phyloP scores from a whole-genome alignment of 1,140 invertebrate genomes.

The Prorops nasuta region DNA sequence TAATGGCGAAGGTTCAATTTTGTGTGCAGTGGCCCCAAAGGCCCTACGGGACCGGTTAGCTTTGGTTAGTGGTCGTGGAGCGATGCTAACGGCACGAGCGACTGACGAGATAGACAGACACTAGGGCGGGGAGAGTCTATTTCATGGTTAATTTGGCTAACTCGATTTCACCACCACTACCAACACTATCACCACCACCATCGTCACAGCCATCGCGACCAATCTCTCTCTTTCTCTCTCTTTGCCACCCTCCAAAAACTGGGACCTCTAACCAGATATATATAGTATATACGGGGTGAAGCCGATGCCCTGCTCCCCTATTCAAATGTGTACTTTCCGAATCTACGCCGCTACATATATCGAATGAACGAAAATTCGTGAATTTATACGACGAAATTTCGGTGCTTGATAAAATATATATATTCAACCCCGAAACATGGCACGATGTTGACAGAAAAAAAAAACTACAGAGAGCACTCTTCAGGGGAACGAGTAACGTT shows the following conservation, averaged over 20 bases:
- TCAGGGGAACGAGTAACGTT: too few species aligned
- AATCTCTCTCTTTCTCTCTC: background rate
- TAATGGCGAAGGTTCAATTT: slow-evolving; percentile 26
- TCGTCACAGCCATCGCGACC: slow-evolving; percentile 1
- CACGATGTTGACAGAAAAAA: too few species aligned
- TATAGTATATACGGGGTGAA: slow-evolving; percentile 25
- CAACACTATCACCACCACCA: slow-evolving; percentile 2
- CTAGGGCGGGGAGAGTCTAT: slow-evolving; percentile 56
- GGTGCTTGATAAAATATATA: too few species aligned
- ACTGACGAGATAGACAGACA: too few species aligned
- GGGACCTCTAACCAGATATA: slow-evolving; percentile 34
- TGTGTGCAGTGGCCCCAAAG: slow-evolving; percentile 31
- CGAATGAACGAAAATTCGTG: too few species aligned
- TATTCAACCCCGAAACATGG: too few species aligned
- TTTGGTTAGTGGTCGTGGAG: slow-evolving; percentile 34
- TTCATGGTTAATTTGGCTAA: slow-evolving; percentile 59
- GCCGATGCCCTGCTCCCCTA: slow-evolving; percentile 25
- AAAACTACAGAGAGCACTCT: too few species aligned
- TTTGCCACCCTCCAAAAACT: slow-evolving; percentile 29
- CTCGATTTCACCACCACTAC: slow-evolving; percentile 43
- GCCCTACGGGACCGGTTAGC: slow-evolving; percentile 35
- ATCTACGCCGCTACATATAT: too few species aligned
- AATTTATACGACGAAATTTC: too few species aligned
- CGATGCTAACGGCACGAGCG: slow-evolving; percentile 25
- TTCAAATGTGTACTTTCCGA: too few species aligned